These are phyloP conservation scores for Enteromius fasciolatus DNA, from an alignment of 2,797 vertebrate species.

Conservation along the genomic window DNA sequence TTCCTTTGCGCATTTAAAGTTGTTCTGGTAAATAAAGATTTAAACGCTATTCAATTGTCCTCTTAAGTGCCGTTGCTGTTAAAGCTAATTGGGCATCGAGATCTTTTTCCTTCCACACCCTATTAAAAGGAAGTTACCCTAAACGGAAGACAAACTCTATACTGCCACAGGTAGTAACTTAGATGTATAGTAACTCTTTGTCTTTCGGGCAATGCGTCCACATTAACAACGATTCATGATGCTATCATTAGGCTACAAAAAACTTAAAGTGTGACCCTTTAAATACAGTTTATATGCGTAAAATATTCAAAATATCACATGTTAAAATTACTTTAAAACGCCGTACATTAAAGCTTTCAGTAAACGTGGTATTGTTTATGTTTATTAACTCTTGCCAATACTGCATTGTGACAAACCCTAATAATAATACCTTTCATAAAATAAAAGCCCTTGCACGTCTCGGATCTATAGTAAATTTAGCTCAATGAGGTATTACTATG, in stretches of 20 bases:
- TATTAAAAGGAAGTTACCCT: constrained; percentile 62
- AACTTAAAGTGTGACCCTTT: neutral
- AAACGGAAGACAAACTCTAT: neutral
- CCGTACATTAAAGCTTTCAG: neutral
- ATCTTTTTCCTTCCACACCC: constrained; percentile 76
- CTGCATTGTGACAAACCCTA: neutral
- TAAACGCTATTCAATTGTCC: constrained; percentile 90
- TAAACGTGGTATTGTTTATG: neutral
- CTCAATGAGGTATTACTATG: constrained; percentile 63
- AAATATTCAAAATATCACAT: too few relatives aligned
- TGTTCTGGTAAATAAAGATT: constrained; percentile 94
- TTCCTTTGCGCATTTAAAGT: constrained; percentile 86
- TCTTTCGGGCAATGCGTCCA: neutral
- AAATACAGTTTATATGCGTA: neutral
- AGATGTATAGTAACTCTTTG: neutral
- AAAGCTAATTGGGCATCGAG: constrained; percentile 87
- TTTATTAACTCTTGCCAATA: neutral
- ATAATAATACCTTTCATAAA: neutral
- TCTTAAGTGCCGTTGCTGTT: constrained; percentile 90
- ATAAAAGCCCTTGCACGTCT: neutral
- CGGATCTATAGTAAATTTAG: neutral
- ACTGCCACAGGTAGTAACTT: constrained; percentile 17
- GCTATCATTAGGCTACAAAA: neutral
- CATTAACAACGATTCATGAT: neutral
- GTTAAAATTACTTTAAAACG: neutral